phyloP scores from a whole-genome alignment of 1,140 invertebrate genomes.

The Zaprionus ornatus region DNA sequence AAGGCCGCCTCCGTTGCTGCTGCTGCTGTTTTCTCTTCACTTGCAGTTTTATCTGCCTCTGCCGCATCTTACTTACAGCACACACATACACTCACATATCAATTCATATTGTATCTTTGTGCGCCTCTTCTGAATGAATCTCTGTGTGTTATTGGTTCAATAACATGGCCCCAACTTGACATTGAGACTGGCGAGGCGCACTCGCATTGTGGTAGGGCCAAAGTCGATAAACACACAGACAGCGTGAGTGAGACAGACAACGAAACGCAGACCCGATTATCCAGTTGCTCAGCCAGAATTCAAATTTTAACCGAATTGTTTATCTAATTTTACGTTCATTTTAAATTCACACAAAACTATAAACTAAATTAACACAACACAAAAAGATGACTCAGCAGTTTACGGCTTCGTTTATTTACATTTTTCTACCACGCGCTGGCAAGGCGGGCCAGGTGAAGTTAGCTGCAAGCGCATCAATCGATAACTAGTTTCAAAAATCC shows the following conservation, averaged over 20 bases:
- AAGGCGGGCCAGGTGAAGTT: neutral
- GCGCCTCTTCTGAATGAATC: slow-evolving; percentile 31
- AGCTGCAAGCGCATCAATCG: neutral
- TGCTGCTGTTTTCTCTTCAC: slow-evolving; percentile 48
- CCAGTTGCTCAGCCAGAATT: neutral
- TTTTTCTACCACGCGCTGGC: neutral
- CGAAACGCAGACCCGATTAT: neutral
- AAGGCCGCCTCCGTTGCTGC: slow-evolving; percentile 60
- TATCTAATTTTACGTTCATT: neutral
- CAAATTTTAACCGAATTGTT: neutral
- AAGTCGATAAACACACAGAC: slow-evolving; percentile 1
- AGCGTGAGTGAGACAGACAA: neutral
- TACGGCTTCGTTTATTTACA: neutral
- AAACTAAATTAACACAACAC: neutral
- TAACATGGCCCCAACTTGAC: slow-evolving; percentile 59
- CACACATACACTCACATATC: slow-evolving; percentile 7
- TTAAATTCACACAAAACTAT: neutral
- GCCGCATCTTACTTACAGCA: slow-evolving; percentile 24
- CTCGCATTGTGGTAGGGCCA: slow-evolving; percentile 64
- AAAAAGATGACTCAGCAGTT: neutral
- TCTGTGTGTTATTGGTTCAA: slow-evolving; percentile 71
- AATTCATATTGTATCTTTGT: slow-evolving; percentile 24
- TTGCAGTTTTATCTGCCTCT: slow-evolving; percentile 57
- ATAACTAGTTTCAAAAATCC: neutral
- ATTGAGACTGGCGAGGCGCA: slow-evolving; percentile 49